phyloP scores from a whole-genome alignment of 2,113 vertebrate species.

The Otolemur garnettii region DNA sequence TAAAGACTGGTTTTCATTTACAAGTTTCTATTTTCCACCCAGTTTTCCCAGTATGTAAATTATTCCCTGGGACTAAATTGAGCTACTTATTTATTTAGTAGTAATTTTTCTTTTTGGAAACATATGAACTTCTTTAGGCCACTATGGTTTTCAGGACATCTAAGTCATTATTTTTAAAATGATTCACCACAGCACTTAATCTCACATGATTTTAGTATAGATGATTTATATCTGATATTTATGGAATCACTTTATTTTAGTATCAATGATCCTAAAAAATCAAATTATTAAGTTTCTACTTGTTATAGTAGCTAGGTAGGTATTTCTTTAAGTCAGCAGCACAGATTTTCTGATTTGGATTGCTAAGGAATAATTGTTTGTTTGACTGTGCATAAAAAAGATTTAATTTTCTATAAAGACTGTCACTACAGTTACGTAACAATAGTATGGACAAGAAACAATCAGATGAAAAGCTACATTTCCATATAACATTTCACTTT shows the following conservation, averaged over 20 bases:
- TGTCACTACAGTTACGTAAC: neutral
- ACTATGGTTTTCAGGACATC: neutral
- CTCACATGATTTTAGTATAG: constrained; percentile 69
- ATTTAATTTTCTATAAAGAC: neutral
- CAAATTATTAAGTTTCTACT: constrained; percentile 57
- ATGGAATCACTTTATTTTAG: constrained; percentile 60
- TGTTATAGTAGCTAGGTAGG: constrained; percentile 7
- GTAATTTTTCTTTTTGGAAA: neutral
- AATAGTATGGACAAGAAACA: neutral
- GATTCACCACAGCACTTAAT: constrained; percentile 2
- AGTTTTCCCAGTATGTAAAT: constrained; percentile 43
- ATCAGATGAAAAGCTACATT: neutral
- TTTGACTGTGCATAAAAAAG: neutral
- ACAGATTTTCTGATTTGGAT: neutral
- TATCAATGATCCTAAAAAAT: constrained; percentile 43
- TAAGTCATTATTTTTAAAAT: constrained; percentile 24
- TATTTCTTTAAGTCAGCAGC: constrained; percentile 18
- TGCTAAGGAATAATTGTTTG: neutral
- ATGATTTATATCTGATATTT: constrained; percentile 68
- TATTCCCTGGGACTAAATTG: constrained; percentile 11
- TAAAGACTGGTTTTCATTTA: constrained; percentile 80
- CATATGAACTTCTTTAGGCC: constrained; percentile 19
- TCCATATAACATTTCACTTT: neutral
- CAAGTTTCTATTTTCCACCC: constrained; percentile 78
- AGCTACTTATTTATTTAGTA: neutral